Evolutionary conservation across 2,888 invertebrate species (phyloP).

Genomic region (Antitype chi): DNA sequence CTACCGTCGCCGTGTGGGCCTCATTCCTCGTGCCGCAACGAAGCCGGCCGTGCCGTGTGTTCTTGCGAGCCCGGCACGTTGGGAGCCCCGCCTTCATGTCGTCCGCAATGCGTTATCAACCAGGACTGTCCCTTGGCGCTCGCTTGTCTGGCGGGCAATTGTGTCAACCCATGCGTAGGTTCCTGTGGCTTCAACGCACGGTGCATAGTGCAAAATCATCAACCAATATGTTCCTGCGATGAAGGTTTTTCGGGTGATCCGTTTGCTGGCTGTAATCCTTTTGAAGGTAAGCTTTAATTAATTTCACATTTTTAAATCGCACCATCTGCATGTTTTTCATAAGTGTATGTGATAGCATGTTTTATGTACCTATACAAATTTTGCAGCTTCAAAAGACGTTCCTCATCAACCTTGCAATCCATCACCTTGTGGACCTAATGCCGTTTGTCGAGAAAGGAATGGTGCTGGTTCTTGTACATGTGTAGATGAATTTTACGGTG

Average conservation of each 20-base stretch:
- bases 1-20: slow-evolving; percentile 93
- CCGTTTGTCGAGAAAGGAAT: slow-evolving; percentile 93
- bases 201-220: slow-evolving; percentile 94
- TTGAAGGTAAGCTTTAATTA: slow-evolving; percentile 87
- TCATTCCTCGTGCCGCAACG: slow-evolving; percentile 92
- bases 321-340: slow-evolving; percentile 66
- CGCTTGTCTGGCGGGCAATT: slow-evolving; percentile 93
- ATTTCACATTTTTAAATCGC: slow-evolving; percentile 33
- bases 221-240: slow-evolving; percentile 94
- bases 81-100: slow-evolving; percentile 95
- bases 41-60: slow-evolving; percentile 93
- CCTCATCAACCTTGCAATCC: slow-evolving; percentile 94
- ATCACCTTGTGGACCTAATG: slow-evolving; percentile 95
- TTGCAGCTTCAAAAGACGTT: slow-evolving; percentile 90
- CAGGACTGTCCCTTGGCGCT: slow-evolving; percentile 94
- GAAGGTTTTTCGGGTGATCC: slow-evolving; percentile 95
- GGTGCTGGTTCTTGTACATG: slow-evolving; percentile 95
- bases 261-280: slow-evolving; percentile 93
- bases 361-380: slow-evolving; percentile 71
- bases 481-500: slow-evolving; percentile 93
- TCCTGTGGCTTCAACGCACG: slow-evolving; percentile 94
- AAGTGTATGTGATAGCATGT: slow-evolving; percentile 69
- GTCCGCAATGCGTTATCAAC: slow-evolving; percentile 94
- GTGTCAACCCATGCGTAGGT: slow-evolving; percentile 94
- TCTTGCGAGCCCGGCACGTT: slow-evolving; percentile 93